Conservation (phyloP, 2,888 invertebrate genomes). For the Cynaeus angustus region DNA sequence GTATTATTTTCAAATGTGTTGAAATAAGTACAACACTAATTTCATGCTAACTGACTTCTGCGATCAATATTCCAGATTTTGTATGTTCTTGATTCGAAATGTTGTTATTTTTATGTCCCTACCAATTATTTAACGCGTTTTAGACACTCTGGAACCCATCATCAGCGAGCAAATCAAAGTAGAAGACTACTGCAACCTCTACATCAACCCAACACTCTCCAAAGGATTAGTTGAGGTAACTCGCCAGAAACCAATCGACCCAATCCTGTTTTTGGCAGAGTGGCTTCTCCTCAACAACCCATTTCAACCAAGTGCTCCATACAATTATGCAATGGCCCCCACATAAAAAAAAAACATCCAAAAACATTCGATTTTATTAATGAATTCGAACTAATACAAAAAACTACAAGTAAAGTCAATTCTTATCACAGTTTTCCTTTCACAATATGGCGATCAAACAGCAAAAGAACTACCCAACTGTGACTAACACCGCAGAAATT, state of each 20-base stretch:
- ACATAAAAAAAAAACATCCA: constrained; percentile 58
- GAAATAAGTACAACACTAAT: too few species aligned
- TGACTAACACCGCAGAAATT: constrained; percentile 43
- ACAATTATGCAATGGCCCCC: constrained; percentile 63
- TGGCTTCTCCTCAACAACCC: constrained; percentile 85
- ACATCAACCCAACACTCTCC: constrained; percentile 78
- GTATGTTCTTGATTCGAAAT: too few species aligned
- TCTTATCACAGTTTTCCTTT: constrained; percentile 54
- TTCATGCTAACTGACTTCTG: too few species aligned
- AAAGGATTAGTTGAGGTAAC: constrained; percentile 79
- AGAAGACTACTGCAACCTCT: constrained; percentile 80
- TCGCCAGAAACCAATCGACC: constrained; percentile 84
- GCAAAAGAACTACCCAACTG: constrained; percentile 41
- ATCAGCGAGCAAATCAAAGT: constrained; percentile 76
- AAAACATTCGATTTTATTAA: constrained; percentile 36
- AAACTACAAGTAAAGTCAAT: constrained; percentile 28
- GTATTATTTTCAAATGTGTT: too few species aligned
- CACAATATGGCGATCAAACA: constrained; percentile 35
- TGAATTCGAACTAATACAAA: constrained; percentile 27
- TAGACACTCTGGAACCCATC: constrained; percentile 86
- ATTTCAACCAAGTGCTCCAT: constrained; percentile 77
- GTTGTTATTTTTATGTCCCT: not conserved
- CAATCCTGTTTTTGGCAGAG: constrained; percentile 85
- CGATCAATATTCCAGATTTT: too few species aligned
- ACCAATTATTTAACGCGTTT: constrained; percentile 26